Evolutionary conservation across 2,797 vertebrate species (phyloP).

Genomic region (Petrocephalus schoutedeni): DNA sequence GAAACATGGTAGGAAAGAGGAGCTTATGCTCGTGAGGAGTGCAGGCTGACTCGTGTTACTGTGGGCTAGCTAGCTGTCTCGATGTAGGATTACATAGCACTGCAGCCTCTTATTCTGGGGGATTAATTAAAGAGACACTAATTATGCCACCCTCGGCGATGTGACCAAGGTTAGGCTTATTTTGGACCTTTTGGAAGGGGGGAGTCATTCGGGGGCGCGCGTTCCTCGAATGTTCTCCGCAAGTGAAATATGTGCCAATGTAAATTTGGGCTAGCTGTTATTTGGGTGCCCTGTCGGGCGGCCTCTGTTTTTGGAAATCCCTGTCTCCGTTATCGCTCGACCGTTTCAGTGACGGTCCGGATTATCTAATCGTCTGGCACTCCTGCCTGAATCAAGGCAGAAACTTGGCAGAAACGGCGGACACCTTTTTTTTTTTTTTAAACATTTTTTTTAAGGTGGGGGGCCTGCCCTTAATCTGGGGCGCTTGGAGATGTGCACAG

Average conservation of each 20-base stretch:
- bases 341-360: background rate
- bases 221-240: background rate
- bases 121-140: constrained; percentile 10
- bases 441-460: background rate
- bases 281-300: background rate
- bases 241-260: no score
- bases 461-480: background rate
- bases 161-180: background rate
- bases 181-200: background rate
- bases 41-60: background rate
- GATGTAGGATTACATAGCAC: background rate
- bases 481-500: background rate
- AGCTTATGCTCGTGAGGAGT: background rate
- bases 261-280: background rate
- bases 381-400: background rate
- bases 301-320: background rate
- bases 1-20: background rate
- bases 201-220: background rate
- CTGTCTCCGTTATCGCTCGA: background rate
- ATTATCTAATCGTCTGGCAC: background rate
- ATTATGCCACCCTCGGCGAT: constrained; percentile 1
- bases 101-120: background rate
- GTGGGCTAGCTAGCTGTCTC: background rate
- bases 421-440: background rate
- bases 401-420: background rate